Percentiles rank a stretch among this genome's conserved stretches.
These are phyloP conservation scores for Falco peregrinus DNA, from an alignment of 2,797 vertebrate species.

Conservation along the genomic window DNA sequence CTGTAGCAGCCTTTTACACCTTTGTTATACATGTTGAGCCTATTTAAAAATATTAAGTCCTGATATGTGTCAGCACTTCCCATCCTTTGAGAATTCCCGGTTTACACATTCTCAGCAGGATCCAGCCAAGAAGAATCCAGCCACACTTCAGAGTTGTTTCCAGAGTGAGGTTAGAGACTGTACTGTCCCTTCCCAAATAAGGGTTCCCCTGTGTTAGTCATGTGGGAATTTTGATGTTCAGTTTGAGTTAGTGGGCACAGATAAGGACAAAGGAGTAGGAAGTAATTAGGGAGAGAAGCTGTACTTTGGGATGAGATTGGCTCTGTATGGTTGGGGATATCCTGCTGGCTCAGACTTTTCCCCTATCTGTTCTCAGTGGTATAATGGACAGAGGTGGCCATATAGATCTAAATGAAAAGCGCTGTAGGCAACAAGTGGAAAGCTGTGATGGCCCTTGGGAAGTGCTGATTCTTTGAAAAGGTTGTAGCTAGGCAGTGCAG, in stretches of 20 bases:
- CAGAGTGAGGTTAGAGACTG: background rate
- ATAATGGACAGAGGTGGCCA: background rate
- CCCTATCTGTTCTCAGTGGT: background rate
- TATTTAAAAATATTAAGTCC: background rate
- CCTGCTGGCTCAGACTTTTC: background rate
- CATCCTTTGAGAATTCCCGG: background rate
- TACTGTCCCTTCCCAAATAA: background rate
- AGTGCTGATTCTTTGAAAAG: background rate
- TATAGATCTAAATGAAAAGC: background rate
- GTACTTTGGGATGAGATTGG: background rate
- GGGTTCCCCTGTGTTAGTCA: background rate
- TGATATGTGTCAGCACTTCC: background rate
- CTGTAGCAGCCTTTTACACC: background rate
- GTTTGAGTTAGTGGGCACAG: background rate
- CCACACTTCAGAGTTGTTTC: background rate
- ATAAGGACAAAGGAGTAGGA: background rate
- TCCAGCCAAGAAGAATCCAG: background rate
- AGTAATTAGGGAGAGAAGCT: background rate
- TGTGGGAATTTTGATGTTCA: background rate
- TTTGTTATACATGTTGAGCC: accelerated
- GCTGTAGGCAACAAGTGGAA: background rate
- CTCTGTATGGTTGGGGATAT: background rate
- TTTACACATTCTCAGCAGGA: background rate
- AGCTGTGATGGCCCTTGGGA: background rate
- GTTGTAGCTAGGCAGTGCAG: background rate